Conservation (phyloP, 2,888 invertebrate species). For the Agrochola circellaris region DNA sequence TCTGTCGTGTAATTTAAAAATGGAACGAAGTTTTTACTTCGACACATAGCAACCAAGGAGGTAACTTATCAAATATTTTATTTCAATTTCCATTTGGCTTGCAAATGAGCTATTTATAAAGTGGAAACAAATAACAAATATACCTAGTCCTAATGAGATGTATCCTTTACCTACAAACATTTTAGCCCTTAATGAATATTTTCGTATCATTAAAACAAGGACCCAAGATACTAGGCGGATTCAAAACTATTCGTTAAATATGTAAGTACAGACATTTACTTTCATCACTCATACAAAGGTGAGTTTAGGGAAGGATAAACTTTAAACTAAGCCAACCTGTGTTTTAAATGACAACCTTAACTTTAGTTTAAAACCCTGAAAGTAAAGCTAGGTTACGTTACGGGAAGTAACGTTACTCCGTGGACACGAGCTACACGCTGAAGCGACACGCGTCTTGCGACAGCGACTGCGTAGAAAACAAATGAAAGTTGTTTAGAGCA, state of each 20-base stretch:
- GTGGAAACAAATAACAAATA: too few relatives aligned
- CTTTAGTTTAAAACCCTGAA: constrained; percentile 37
- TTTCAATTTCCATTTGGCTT: too few relatives aligned
- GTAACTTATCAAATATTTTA: too few relatives aligned
- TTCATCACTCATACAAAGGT: constrained; percentile 53
- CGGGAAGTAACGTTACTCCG: not conserved
- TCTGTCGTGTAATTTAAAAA: too few relatives aligned
- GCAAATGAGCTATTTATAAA: too few relatives aligned
- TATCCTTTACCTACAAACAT: not conserved
- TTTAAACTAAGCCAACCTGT: constrained; percentile 60
- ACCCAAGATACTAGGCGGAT: not conserved
- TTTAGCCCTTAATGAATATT: not conserved
- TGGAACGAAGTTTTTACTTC: too few relatives aligned
- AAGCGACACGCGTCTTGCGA: too few relatives aligned
- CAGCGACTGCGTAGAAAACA: not conserved
- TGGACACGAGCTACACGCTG: not conserved
- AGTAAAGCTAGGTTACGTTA: constrained; percentile 49
- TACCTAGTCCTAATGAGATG: not conserved
- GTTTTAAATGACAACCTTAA: constrained; percentile 60
- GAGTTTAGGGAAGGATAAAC: constrained; percentile 43
- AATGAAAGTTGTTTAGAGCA: not conserved
- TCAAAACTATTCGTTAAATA: constrained; percentile 51
- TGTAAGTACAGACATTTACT: constrained; percentile 41
- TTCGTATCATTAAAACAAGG: constrained; percentile 6
- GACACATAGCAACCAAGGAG: too few relatives aligned